Evolutionary conservation across 2,888 invertebrate genomes (phyloP), one percentile per base, ranked within the genome.

Genomic region (Nowickia ferox): DNA sequence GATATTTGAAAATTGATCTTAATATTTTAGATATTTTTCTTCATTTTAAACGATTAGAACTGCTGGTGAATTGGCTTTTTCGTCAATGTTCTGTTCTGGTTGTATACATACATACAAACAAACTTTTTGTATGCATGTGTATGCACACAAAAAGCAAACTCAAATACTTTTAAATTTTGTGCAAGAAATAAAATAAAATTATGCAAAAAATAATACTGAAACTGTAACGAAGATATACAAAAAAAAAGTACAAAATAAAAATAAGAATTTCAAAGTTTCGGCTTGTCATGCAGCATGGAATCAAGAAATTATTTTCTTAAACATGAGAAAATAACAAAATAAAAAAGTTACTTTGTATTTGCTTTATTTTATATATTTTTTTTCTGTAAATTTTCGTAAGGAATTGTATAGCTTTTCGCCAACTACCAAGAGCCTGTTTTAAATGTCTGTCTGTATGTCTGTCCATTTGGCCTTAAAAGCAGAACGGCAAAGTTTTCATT

Each of bases 401-500:
- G 68, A 40, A 42, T 46, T 72, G 55, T 71, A 13, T 59, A 66
- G 51, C 30, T 44, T 53, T 38, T 78, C 55, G 13, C 17, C 19
- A 40, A 51, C 9, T 38, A 30, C 6, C 69, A 40, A 77, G 48
- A 77, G 30, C 65, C 57, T 85, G 63, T 85, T 82, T 72, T 51
- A 48, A 66, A 68, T 44, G 48, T 53, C 4, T 78, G 74, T 71
- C 53, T 40, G 48, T 53, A 4, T 78, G 74, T 66, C 53, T 40
- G 69, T 71, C 82, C 77, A 53, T 51, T 59, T 69, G 22, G 57
- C 44, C 51, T 69, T 65, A 55, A 68, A 79, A 72, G 46, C 59
- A 76, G 72, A 80, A 83, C 30, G 57, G 66, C 46, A 86, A 86
- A 86, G 79, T 86, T 86, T 83, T 86, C 48, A 78, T 78, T 85